Evolutionary conservation across 2,797 vertebrate species (phyloP).

Genomic region (Synaphobranchus kaupii): DNA sequence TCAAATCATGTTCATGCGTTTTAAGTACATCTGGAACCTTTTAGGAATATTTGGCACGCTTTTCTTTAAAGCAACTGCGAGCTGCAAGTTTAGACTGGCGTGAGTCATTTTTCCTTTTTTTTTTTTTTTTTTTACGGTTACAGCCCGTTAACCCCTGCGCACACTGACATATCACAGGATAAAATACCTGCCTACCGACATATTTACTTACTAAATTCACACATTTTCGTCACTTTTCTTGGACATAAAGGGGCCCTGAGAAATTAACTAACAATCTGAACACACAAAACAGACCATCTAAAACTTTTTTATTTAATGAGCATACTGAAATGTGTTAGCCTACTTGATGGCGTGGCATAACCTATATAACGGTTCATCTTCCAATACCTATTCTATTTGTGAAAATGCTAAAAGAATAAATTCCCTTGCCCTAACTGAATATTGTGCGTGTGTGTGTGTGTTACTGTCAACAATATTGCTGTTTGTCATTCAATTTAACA

Average conservation of each 20-base stretch:
- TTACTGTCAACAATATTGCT: no score
- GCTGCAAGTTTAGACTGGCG: slow-evolving; percentile 54
- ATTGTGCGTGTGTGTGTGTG: no score
- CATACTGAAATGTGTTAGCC: no score
- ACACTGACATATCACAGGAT: neutral
- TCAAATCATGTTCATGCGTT: slow-evolving; percentile 22
- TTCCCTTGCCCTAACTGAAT: no score
- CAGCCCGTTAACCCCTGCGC: slow-evolving; percentile 22
- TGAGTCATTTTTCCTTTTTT: slow-evolving; percentile 33
- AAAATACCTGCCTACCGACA: neutral
- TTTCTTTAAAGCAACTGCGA: slow-evolving; percentile 55
- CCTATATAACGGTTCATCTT: no score
- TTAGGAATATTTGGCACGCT: slow-evolving; percentile 53
- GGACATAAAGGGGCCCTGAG: neutral
- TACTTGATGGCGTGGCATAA: no score
- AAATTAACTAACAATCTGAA: neutral
- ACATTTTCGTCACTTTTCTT: neutral
- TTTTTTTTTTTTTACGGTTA: slow-evolving; percentile 26
- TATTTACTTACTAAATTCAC: neutral
- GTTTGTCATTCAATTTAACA: no score
- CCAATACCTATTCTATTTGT: no score
- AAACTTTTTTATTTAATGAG: no score
- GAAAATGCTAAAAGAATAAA: no score
- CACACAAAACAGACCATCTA: no score
- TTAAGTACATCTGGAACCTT: slow-evolving; percentile 70